These are phyloP conservation scores for Carettochelys insculpta DNA, from an alignment of 2,113 vertebrate species.

Conservation along the genomic window DNA sequence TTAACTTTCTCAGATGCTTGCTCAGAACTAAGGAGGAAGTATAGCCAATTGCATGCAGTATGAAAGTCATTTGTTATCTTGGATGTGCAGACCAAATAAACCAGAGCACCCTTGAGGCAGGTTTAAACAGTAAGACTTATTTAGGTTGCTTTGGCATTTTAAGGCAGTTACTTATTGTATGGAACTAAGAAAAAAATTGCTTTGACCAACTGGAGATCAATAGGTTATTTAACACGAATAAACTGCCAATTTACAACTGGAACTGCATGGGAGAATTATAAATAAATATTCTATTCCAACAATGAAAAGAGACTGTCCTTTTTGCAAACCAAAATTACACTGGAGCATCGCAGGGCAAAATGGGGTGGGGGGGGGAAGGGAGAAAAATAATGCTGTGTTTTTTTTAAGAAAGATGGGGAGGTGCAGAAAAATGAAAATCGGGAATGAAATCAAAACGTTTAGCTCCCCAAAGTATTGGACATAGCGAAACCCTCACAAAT, in stretches of 20 bases:
- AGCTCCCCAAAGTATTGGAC: background rate
- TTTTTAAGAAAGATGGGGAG: no score
- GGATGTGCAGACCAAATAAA: background rate
- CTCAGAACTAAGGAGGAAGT: background rate
- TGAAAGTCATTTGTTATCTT: background rate
- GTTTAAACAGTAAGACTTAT: background rate
- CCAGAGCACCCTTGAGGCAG: background rate
- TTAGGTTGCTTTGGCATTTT: background rate
- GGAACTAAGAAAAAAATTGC: background rate
- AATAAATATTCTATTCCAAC: background rate
- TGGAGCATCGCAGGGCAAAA: background rate
- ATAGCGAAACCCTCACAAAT: background rate
- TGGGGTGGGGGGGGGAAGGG: no score
- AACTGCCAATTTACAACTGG: background rate
- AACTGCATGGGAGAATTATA: background rate
- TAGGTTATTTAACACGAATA: background rate
- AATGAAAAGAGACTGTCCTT: background rate
- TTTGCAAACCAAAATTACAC: background rate
- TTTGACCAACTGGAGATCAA: background rate
- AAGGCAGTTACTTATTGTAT: background rate
- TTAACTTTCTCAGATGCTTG: background rate
- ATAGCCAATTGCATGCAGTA: background rate
- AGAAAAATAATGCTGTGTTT: no score
- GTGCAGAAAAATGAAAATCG: background rate
- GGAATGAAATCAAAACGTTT: background rate